Base-by-base conservation (phyloP, 2,888 invertebrate genomes). In the Leistus spinibarbis region DNA sequence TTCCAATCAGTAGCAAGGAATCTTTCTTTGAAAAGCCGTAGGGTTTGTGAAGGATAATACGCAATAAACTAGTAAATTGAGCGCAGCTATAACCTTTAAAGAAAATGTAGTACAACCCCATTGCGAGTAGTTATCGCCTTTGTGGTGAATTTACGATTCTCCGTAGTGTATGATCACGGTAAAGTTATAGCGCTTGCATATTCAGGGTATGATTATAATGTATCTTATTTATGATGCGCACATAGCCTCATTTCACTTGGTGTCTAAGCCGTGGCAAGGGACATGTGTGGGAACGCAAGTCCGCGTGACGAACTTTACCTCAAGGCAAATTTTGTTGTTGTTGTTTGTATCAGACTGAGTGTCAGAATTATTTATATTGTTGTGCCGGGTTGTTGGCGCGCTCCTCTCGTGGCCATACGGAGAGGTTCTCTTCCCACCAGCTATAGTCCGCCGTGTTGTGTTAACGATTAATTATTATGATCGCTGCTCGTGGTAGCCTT, bases 351-450 rank as follows among this genome's bases (percentile, higher is more conserved):
- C 73, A 67, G 73, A 22, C 67, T 24, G 23, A 64, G 53, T 64
- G 71, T 71, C 73, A 73, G 67, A 67, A 67, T 73, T 73, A 73
- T 73, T 73, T 73, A 73, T 73, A 73, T 67, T 73, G 71, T 71
- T 71, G 69, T 24, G 56, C 56, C 16, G 40, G 40, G 40, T 40
- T 13, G 64, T 72, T 65, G 56, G 24, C 54, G 64, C 63, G 16
- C 40, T 40, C 40, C 40, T 40, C 40, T 40, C 13, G 10, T 40
- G 40, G 40, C 40, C 40, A 40, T 40, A n/a, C n/a, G n/a, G 40
- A 40, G 40, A 40, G 40, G 40, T 53, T 40, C 67, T 57, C 73
- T 73, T 73, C 73, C 73, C 73, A 73, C 73, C 67, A 73, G 24
- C 16, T 22, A 60, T 20, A 16, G 64, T 10, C 19, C 63, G 63